Evolutionary conservation across 2,888 invertebrate species (phyloP).

Genomic region (Smittia aterrima): DNA sequence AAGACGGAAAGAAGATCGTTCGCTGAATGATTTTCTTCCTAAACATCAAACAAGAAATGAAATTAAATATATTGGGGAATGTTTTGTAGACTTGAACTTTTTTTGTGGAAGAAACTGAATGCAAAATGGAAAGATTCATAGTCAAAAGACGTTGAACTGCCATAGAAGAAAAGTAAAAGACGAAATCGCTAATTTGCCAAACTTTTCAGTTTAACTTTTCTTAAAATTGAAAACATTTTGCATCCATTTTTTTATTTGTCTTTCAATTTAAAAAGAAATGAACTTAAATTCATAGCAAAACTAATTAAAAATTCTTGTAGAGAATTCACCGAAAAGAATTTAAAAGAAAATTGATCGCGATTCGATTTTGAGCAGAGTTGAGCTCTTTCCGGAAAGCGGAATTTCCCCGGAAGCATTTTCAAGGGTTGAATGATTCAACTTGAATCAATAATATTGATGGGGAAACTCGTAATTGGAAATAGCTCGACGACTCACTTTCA

Average conservation of each 20-base stretch:
- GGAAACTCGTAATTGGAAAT: not conserved
- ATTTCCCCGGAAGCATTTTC: not conserved
- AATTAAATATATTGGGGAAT: not conserved
- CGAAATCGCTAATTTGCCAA: slow-evolving; percentile 7
- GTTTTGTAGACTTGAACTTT: not conserved
- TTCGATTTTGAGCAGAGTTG: not conserved
- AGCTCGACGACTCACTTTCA: not conserved
- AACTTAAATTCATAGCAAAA: not conserved
- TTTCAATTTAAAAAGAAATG: not conserved
- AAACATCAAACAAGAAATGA: not conserved
- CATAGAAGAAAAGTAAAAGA: not conserved
- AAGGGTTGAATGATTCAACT: no score
- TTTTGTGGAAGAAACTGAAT: no score
- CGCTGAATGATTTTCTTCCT: not conserved
- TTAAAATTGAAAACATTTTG: not conserved
- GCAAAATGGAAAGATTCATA: no score
- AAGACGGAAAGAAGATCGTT: not conserved
- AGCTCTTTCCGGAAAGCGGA: not conserved
- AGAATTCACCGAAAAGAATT: slow-evolving; percentile 5
- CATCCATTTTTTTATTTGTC: not conserved
- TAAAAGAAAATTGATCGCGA: not conserved
- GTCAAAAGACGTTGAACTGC: no score
- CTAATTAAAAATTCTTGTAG: not conserved
- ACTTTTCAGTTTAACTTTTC: not conserved
- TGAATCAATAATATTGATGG: not conserved